A percentile compares a stretch with the other conserved stretches of the same genome.
Evolutionary conservation across 2,113 vertebrate species (phyloP).

Genomic region (Pituophis catenifer): DNA sequence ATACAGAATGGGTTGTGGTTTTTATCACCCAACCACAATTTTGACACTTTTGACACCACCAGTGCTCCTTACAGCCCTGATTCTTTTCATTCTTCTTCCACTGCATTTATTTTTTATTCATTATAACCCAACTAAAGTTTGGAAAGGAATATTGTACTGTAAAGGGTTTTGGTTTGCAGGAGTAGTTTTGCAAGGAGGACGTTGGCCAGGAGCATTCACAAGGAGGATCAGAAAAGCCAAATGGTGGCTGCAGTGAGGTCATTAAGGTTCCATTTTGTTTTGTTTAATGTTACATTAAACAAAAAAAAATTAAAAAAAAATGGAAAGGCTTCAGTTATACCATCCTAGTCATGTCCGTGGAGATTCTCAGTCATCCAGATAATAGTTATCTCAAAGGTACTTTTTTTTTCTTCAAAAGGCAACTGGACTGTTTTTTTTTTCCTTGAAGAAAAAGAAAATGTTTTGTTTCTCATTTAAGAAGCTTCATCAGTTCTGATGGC

Average conservation of each 20-base stretch:
- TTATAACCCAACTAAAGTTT: not conserved
- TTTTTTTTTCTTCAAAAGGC: not conserved
- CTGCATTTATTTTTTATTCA: not conserved
- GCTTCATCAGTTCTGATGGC: not conserved
- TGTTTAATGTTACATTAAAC: not conserved
- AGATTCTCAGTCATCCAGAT: not conserved
- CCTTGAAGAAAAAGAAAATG: not conserved
- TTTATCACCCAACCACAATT: not conserved
- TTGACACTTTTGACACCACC: not conserved
- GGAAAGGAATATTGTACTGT: not conserved
- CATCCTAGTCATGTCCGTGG: not conserved
- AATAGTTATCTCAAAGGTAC: not conserved
- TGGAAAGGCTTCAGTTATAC: not conserved
- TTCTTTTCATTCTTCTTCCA: not conserved
- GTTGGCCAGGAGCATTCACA: not conserved
- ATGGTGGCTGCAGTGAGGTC: not conserved
- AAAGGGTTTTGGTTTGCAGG: not conserved
- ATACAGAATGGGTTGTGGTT: not conserved
- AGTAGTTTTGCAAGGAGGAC: not conserved
- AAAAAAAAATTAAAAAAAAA: not conserved
- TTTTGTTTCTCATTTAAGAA: not conserved
- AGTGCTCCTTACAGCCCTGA: not conserved
- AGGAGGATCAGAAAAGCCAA: not conserved
- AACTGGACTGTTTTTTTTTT: not conserved
- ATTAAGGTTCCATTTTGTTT: not conserved